Conservation (phyloP, 1,140 invertebrate species). For the Ips nitidus region DNA sequence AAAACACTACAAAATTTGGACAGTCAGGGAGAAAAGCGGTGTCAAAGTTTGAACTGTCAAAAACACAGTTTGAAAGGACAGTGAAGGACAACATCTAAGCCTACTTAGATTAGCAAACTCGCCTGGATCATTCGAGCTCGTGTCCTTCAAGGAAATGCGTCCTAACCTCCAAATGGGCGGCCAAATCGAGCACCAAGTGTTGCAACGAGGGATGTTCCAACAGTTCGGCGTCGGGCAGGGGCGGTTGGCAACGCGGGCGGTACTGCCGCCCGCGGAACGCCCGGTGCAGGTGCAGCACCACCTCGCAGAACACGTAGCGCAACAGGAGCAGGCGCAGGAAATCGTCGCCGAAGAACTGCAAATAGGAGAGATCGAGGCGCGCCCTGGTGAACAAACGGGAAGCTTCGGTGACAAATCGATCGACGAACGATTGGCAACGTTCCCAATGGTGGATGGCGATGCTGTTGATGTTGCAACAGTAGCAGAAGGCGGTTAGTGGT, state of each 20-base stretch:
- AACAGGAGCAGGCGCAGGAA: conserved; percentile 86
- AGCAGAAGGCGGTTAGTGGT: conserved; percentile 90
- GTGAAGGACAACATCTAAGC: not conserved
- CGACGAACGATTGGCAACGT: conserved; percentile 82
- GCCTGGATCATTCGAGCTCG: conserved; percentile 70
- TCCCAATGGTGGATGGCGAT: conserved; percentile 89
- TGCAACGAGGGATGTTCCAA: conserved; percentile 82
- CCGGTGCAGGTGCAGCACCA: conserved; percentile 82
- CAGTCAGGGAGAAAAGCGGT: too few relatives aligned
- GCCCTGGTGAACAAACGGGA: conserved; percentile 79
- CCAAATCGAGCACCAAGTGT: conserved; percentile 80
- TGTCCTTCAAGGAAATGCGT: conserved; percentile 71
- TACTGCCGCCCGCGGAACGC: conserved; percentile 79
- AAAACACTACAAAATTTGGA: too few relatives aligned
- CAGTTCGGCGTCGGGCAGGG: conserved; percentile 85
- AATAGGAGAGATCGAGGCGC: conserved; percentile 68
- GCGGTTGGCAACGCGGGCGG: conserved; percentile 81
- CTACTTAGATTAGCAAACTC: not conserved
- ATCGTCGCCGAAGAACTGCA: conserved; percentile 92
- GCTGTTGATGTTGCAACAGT: conserved; percentile 85
- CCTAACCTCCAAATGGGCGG: conserved; percentile 77
- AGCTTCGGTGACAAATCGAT: conserved; percentile 88
- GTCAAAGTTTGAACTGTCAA: too few relatives aligned
- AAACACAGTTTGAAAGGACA: too few relatives aligned
- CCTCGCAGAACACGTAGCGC: conserved; percentile 91